These are phyloP conservation scores for Lobophora halterata DNA, from an alignment of 2,888 invertebrate genomes.

Conservation along the genomic window DNA sequence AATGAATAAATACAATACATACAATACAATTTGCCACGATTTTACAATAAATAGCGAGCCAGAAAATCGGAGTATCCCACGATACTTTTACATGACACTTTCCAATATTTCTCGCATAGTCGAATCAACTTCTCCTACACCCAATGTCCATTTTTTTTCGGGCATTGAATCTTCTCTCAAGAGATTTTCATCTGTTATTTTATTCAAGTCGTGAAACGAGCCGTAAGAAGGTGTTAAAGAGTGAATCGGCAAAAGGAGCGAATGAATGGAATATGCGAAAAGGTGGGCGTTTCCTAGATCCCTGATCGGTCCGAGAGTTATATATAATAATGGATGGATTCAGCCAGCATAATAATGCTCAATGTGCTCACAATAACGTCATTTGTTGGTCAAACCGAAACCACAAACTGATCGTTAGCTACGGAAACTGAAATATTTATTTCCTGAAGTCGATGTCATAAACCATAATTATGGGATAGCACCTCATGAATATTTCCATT, in stretches of 20 bases:
- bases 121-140: constrained; percentile 38
- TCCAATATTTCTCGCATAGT: constrained; percentile 23
- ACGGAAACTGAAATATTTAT: too few relatives aligned
- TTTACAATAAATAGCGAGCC: neutral
- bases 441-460: too few relatives aligned
- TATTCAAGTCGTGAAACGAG: constrained; percentile 70
- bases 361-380: constrained; percentile 3
- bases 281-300: constrained; percentile 52
- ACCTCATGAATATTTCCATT: too few relatives aligned
- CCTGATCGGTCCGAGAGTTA: constrained; percentile 48
- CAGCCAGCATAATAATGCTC: constrained; percentile 7
- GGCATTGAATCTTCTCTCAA: constrained; percentile 56
- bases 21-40: neutral
- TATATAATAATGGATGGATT: constrained; percentile 65
- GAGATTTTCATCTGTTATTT: constrained; percentile 61
- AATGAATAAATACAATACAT: too few relatives aligned
- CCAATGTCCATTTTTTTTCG: constrained; percentile 42
- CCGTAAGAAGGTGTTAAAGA: constrained; percentile 76
- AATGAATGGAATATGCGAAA: constrained; percentile 70
- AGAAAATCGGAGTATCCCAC: constrained; percentile 1
- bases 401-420: too few relatives aligned
- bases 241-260: constrained; percentile 70
- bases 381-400: too few relatives aligned
- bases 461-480: too few relatives aligned
- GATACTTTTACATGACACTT: constrained; percentile 13